These are phyloP conservation scores for Melanotaenia parkinsoni DNA, from an alignment of 2,797 vertebrate genomes.

Conservation along the genomic window DNA sequence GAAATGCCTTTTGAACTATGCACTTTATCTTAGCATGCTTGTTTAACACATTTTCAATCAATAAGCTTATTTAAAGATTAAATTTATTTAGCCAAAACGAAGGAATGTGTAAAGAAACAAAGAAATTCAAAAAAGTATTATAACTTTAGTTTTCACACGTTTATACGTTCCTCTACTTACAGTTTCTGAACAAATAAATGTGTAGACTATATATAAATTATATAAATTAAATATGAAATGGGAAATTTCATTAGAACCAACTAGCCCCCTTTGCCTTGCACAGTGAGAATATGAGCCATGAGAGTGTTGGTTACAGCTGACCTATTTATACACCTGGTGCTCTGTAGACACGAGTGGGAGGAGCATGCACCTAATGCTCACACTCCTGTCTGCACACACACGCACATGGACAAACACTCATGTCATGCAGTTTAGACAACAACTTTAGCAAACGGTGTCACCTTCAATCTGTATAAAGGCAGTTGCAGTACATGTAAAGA, in stretches of 20 bases:
- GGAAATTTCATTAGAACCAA: slow-evolving; percentile 24
- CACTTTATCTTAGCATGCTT: not conserved
- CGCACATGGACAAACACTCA: slow-evolving; percentile 28
- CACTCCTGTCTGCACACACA: slow-evolving; percentile 12
- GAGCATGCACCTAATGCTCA: slow-evolving; percentile 38
- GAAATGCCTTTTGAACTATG: not conserved
- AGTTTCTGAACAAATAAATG: not conserved
- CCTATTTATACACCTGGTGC: slow-evolving; percentile 74
- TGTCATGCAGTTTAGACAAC: slow-evolving; percentile 32
- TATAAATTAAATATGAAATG: slow-evolving; percentile 16
- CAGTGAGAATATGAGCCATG: slow-evolving; percentile 28
- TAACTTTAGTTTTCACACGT: slow-evolving; percentile 3
- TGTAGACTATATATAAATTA: not conserved
- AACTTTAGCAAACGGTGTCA: slow-evolving; percentile 18
- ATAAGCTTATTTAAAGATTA: too few relatives aligned
- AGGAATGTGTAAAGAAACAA: not conserved
- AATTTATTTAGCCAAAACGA: not conserved
- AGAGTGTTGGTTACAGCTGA: slow-evolving; percentile 67
- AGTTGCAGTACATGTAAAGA: slow-evolving; percentile 18
- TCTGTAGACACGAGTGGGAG: slow-evolving; percentile 28
- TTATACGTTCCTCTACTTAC: not conserved
- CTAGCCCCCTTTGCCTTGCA: slow-evolving; percentile 13
- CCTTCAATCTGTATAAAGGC: slow-evolving; percentile 52
- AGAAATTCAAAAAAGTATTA: not conserved
- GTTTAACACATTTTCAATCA: not conserved